Evolutionary conservation across 2,113 vertebrate genomes (phyloP).

Genomic region (Meles meles): DNA sequence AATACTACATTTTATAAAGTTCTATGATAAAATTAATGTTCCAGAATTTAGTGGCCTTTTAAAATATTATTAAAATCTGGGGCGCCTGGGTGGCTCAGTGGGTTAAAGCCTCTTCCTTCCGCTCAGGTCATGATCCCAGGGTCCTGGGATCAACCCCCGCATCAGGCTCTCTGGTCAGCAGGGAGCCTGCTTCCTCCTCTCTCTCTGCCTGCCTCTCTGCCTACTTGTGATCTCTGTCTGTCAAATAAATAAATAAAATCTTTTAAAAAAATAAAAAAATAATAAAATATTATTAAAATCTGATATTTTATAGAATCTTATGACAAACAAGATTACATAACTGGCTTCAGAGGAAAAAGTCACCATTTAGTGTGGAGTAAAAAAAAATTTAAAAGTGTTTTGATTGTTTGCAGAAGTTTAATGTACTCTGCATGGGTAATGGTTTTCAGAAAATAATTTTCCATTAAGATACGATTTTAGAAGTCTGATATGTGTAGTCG

Average conservation of each 20-base stretch:
- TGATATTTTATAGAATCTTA: neutral
- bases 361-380: neutral
- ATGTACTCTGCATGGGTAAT: neutral
- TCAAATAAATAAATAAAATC: too few relatives aligned
- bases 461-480: neutral
- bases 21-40: neutral
- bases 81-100: too few relatives aligned
- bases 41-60: neutral
- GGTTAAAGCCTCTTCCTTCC: too few relatives aligned
- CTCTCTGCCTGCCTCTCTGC: too few relatives aligned
- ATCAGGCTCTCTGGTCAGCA: too few relatives aligned
- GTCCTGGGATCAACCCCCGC: too few relatives aligned
- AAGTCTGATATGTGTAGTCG: neutral
- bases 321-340: neutral
- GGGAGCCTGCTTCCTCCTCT: too few relatives aligned
- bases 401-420: neutral
- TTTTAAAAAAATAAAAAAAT: too few relatives aligned
- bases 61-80: neutral
- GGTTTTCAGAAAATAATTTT: neutral
- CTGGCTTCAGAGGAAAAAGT: neutral
- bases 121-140: too few relatives aligned
- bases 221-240: too few relatives aligned
- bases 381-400: neutral
- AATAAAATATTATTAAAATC: neutral
- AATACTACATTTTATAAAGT: neutral